Conservation (phyloP, 1,140 invertebrate species). For the Drosophila insularis region DNA sequence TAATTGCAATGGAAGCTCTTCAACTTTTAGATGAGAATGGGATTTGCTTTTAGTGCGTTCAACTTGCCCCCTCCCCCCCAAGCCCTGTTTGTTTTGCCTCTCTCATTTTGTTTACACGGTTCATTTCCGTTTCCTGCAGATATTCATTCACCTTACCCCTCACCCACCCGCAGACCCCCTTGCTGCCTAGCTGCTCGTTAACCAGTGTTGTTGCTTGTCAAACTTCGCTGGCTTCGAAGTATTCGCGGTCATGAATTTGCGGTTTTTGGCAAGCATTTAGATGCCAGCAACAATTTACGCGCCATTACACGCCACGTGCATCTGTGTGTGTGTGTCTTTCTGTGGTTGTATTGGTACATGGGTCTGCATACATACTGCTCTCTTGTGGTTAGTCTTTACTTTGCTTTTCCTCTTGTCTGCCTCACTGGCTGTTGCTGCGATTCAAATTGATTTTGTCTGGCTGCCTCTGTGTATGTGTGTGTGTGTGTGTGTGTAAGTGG, state of each 20-base stretch:
- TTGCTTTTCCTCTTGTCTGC: slow-evolving; percentile 61
- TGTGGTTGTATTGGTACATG: slow-evolving; percentile 19
- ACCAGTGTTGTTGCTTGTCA: slow-evolving; percentile 46
- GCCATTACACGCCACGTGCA: slow-evolving; percentile 63
- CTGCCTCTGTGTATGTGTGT: slow-evolving; percentile 15
- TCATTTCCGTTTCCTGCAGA: slow-evolving; percentile 67
- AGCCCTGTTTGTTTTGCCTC: slow-evolving; percentile 41
- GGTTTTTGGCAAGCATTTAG: slow-evolving; percentile 72
- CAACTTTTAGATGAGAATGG: not conserved
- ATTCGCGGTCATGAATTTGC: slow-evolving; percentile 52
- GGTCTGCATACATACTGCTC: slow-evolving; percentile 30
- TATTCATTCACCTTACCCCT: not conserved
- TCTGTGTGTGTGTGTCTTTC: slow-evolving; percentile 18
- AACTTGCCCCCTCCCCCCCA: slow-evolving; percentile 30
- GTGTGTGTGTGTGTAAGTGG: slow-evolving; percentile 7
- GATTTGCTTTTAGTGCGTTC: slow-evolving; percentile 35
- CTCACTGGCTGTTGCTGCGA: not conserved
- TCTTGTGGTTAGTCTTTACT: slow-evolving; percentile 32
- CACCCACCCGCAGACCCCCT: too few relatives aligned
- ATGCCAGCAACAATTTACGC: slow-evolving; percentile 74
- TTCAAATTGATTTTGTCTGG: slow-evolving; percentile 34
- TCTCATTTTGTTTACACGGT: slow-evolving; percentile 36
- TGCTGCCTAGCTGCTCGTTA: not conserved
- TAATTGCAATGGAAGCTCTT: slow-evolving; percentile 66
- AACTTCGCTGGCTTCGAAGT: slow-evolving; percentile 11